Percentiles rank a stretch among this genome's conserved stretches.
These are phyloP conservation scores for Aeoliscus strigatus DNA, from an alignment of 2,797 vertebrate species.

Conservation along the genomic window DNA sequence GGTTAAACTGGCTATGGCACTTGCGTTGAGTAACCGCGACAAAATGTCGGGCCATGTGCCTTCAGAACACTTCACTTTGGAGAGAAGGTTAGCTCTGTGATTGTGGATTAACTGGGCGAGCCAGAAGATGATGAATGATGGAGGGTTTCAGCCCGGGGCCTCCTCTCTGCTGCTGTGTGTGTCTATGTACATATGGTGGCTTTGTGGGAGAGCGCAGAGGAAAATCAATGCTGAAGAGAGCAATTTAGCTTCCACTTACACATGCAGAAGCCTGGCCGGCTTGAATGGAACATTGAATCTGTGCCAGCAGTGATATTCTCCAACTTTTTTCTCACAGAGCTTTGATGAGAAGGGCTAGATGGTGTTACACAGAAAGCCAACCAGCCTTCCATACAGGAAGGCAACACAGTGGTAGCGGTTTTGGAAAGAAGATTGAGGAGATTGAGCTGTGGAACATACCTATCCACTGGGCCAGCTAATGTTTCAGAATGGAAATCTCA, in stretches of 20 bases:
- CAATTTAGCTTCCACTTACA: slow-evolving; percentile 63
- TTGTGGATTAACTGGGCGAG: slow-evolving; percentile 54
- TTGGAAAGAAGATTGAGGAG: slow-evolving; percentile 53
- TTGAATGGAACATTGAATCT: slow-evolving; percentile 53
- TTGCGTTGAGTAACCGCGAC: slow-evolving; percentile 44
- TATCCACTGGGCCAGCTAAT: slow-evolving; percentile 48
- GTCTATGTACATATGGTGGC: slow-evolving; percentile 40
- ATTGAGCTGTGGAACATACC: slow-evolving; percentile 62
- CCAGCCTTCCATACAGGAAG: slow-evolving; percentile 47
- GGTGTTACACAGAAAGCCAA: slow-evolving; percentile 33
- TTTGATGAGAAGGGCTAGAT: slow-evolving; percentile 54
- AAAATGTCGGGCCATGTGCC: slow-evolving; percentile 46
- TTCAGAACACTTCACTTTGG: slow-evolving; percentile 51
- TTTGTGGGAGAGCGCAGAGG: slow-evolving; percentile 50
- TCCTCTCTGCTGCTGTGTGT: slow-evolving; percentile 29
- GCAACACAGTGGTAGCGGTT: slow-evolving; percentile 57
- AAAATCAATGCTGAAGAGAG: slow-evolving; percentile 60
- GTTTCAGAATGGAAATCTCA: slow-evolving; percentile 65
- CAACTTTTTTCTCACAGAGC: slow-evolving; percentile 44
- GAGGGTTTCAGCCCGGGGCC: slow-evolving; percentile 52
- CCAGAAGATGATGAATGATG: slow-evolving; percentile 67
- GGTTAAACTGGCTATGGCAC: slow-evolving; percentile 30
- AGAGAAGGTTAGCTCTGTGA: slow-evolving; percentile 57
- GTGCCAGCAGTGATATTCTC: slow-evolving; percentile 46
- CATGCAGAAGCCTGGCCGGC: slow-evolving; percentile 47